These are phyloP conservation scores for Drosophila yakuba DNA, from an alignment of 1,140 invertebrate genomes.

Conservation along the genomic window DNA sequence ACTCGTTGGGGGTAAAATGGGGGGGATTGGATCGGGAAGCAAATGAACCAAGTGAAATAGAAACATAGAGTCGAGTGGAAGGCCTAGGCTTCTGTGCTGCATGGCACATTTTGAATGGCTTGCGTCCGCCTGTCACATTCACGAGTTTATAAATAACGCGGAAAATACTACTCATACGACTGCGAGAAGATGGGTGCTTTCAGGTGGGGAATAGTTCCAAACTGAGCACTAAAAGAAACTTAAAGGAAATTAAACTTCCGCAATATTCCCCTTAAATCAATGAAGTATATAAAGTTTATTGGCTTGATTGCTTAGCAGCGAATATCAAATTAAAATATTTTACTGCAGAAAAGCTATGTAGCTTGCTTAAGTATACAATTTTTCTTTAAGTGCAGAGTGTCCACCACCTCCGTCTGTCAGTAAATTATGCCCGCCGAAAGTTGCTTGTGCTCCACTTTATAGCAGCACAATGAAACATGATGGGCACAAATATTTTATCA, in stretches of 20 bases:
- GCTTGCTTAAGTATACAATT: not conserved
- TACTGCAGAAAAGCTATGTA: no score
- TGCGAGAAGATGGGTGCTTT: not conserved
- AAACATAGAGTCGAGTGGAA: slow-evolving; percentile 21
- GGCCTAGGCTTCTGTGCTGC: slow-evolving; percentile 30
- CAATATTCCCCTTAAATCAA: not conserved
- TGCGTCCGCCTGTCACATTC: slow-evolving; percentile 51
- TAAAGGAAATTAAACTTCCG: not conserved
- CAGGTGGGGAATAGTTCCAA: slow-evolving; percentile 18
- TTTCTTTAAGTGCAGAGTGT: slow-evolving; percentile 12
- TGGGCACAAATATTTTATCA: slow-evolving; percentile 27
- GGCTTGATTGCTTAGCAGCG: no score
- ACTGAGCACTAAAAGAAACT: slow-evolving; percentile 5
- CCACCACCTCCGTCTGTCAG: slow-evolving; percentile 29
- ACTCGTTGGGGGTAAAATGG: slow-evolving; percentile 6
- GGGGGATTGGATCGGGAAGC: not conserved
- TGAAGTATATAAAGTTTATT: not conserved
- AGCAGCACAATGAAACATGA: slow-evolving; percentile 23
- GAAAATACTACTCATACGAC: slow-evolving; percentile 66
- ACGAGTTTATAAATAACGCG: slow-evolving; percentile 68
- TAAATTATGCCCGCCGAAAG: slow-evolving; percentile 66
- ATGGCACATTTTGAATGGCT: slow-evolving; percentile 59
- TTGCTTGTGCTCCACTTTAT: slow-evolving; percentile 57
- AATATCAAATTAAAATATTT: no score
- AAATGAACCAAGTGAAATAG: slow-evolving; percentile 1